These are phyloP conservation scores for Oligia strigilis DNA, from an alignment of 2,888 invertebrate species.

Conservation along the genomic window DNA sequence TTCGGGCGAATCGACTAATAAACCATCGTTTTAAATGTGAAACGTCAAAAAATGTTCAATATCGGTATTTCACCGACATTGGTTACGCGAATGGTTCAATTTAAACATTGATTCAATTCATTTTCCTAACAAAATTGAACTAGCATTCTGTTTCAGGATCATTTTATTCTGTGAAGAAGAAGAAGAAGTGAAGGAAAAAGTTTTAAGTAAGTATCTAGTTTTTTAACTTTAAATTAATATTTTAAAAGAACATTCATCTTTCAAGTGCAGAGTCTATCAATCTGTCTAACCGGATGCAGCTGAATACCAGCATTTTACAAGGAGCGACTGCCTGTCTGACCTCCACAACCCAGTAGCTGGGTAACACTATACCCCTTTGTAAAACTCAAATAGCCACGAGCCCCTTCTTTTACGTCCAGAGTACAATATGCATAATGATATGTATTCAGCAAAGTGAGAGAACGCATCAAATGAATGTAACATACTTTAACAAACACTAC, in stretches of 20 bases:
- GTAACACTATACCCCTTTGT: neutral
- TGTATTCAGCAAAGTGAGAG: conserved; percentile 47
- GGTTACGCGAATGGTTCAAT: neutral
- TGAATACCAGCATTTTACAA: neutral
- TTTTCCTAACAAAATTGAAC: neutral
- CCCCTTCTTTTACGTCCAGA: neutral
- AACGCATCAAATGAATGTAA: conserved; percentile 48
- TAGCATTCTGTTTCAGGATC: too few relatives aligned
- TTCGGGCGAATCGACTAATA: too few relatives aligned
- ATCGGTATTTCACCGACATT: neutral
- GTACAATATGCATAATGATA: conserved; percentile 6
- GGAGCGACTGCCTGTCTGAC: neutral
- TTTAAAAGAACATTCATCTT: neutral
- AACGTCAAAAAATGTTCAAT: neutral
- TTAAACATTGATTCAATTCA: neutral
- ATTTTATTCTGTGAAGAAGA: neutral
- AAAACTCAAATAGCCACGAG: neutral
- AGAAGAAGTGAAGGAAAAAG: too few relatives aligned
- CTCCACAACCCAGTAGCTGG: neutral
- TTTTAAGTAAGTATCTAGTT: too few relatives aligned
- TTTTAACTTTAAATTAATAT: neutral
- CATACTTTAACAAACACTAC: conserved; percentile 36
- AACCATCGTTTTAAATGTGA: neutral
- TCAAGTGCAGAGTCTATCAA: neutral
- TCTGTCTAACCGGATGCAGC: neutral